These are phyloP conservation scores for Hoplodrina blanda DNA, from an alignment of 2,888 invertebrate species.

Conservation along the genomic window DNA sequence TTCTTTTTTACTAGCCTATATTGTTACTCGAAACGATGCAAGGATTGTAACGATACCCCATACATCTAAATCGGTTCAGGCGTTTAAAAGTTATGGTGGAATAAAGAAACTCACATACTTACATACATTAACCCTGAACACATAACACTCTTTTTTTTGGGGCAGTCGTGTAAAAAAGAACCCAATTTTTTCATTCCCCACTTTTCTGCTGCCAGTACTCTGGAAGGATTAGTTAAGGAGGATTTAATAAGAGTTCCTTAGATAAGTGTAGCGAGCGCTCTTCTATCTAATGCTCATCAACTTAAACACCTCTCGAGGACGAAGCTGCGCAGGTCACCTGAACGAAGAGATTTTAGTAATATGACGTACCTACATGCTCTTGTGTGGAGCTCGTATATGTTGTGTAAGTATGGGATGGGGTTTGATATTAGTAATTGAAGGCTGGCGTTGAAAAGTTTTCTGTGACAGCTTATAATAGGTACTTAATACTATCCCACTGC, in stretches of 20 bases:
- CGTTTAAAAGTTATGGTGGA: too few species aligned
- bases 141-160: too few species aligned
- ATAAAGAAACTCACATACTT: too few species aligned
- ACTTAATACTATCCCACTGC: too few species aligned
- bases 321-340: slow-evolving; percentile 56
- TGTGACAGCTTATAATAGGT: neutral
- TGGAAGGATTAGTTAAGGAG: slow-evolving; percentile 88
- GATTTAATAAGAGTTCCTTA: slow-evolving; percentile 89
- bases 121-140: too few species aligned
- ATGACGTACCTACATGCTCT: slow-evolving; percentile 26
- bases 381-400: neutral
- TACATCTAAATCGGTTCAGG: too few species aligned
- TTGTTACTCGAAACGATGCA: too few species aligned
- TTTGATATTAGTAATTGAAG: neutral
- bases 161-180: too few species aligned
- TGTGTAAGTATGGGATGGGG: neutral
- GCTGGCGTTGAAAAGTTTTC: neutral
- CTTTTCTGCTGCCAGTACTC: slow-evolving; percentile 76
- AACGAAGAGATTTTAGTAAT: slow-evolving; percentile 44
- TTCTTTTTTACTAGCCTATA: too few species aligned
- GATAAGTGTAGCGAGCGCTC: slow-evolving; percentile 85
- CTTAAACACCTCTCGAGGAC: slow-evolving; percentile 73
- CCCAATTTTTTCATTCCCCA: neutral
- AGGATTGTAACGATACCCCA: too few species aligned
- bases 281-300: slow-evolving; percentile 80